Evolutionary conservation across 2,888 invertebrate species (phyloP).

Genomic region (Apodemia zela): DNA sequence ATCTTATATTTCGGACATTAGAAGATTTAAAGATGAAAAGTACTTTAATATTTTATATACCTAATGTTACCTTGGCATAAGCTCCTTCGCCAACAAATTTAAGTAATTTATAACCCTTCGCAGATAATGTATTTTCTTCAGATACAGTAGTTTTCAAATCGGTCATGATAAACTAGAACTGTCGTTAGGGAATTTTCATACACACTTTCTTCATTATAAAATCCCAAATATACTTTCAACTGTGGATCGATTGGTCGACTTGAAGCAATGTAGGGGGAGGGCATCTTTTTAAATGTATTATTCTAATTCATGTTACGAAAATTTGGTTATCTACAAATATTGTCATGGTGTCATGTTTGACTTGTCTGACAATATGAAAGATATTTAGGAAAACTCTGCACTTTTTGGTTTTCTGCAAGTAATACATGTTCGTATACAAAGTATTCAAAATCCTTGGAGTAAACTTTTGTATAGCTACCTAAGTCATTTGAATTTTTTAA

Average conservation of each 20-base stretch:
- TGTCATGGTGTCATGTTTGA: slow-evolving; percentile 1
- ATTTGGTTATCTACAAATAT: slow-evolving; percentile 41
- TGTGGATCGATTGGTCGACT: slow-evolving; percentile 39
- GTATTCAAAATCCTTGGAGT: too few relatives aligned
- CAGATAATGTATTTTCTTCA: slow-evolving; percentile 68
- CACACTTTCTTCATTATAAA: slow-evolving; percentile 38
- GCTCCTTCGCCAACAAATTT: slow-evolving; percentile 88
- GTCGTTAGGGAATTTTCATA: slow-evolving; percentile 36
- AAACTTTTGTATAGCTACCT: too few relatives aligned
- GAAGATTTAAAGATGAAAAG: neutral
- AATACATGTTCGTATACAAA: neutral
- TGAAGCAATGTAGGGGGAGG: slow-evolving; percentile 43
- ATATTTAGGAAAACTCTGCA: slow-evolving; percentile 8
- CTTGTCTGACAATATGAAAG: slow-evolving; percentile 23
- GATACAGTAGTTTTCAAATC: slow-evolving; percentile 65
- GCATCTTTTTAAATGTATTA: slow-evolving; percentile 55
- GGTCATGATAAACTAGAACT: slow-evolving; percentile 61
- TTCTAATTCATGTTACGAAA: slow-evolving; percentile 42
- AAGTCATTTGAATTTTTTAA: too few relatives aligned
- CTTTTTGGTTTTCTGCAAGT: slow-evolving; percentile 1
- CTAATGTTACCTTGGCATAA: slow-evolving; percentile 84
- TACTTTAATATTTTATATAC: slow-evolving; percentile 9
- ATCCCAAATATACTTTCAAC: slow-evolving; percentile 36
- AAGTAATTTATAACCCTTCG: slow-evolving; percentile 82
- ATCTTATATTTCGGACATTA: neutral